Evolutionary conservation across 92 coral and sea anemone genomes (phyloP), one percentile per base, ranked within the genome.

Genomic region (Palythoa caribaeorum): DNA sequence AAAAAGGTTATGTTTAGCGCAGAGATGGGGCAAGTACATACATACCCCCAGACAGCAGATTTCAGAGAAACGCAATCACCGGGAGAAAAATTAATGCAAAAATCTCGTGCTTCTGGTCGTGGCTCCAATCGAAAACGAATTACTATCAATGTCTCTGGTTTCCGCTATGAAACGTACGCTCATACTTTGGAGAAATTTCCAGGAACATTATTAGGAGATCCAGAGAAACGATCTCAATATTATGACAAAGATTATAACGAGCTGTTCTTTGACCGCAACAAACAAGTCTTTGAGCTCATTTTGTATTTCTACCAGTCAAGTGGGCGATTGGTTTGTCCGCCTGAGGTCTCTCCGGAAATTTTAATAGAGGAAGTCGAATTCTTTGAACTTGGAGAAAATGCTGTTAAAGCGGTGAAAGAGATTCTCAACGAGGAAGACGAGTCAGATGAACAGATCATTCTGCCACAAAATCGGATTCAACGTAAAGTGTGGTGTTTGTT

Each of bases 301-400:
- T 69, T 97, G 68, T 95, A 96, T 79, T 97, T 95, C 76, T 97
- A 97, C 91, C 99, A 97, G 79, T 94, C 97, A 39, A 94, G 96
- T 86, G 99, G 99, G 20, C 92, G 98, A 81, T 86, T 97, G 47
- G 93, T 97, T 51, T 92, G 98, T 70, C 99, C 99, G 28, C 97
- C 98, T 6, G 96, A 97, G 65, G 91, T 97, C 15, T 94, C 98
- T 14, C 99, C 99, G 10, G 99, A 97, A 63, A 95, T 97, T 73
- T 86, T 97, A 54, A 92, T 97, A 9, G 97, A 94, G 72, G 99
- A 97, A 84, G 96, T 97, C 7, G 95, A 97, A 50, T 97, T 97
- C 87, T 97, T 95, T 81, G 95, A 97, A 39, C 96, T 97, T n/a
- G 99, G 98, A 73, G 95, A 97, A 79, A 93, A 91, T 5, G 99